phyloP scores from a whole-genome alignment of 2,113 vertebrate species.

The Tetraodon nigroviridis region DNA sequence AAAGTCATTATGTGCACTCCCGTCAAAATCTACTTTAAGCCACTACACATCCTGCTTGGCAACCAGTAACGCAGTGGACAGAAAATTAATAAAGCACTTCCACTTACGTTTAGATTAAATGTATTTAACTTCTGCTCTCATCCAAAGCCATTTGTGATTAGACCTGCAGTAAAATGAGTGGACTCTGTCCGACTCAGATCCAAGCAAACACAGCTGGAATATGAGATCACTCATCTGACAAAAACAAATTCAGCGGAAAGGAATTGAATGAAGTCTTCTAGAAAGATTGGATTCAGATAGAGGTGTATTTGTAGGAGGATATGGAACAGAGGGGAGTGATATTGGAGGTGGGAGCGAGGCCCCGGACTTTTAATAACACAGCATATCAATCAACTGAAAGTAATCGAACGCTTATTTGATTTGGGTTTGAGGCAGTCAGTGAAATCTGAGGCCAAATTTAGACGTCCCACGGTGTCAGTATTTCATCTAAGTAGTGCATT shows the following conservation, averaged over 20 bases:
- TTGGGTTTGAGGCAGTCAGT: conserved; percentile 10
- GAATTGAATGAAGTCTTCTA: conserved; percentile 13
- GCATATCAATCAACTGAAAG: conserved; percentile 3
- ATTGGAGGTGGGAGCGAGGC: conserved; percentile 25
- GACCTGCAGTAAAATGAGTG: conserved; percentile 38
- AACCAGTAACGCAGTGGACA: conserved; percentile 19
- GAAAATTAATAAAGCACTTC: conserved; percentile 42
- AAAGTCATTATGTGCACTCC: conserved; percentile 21
- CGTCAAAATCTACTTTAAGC: conserved; percentile 39
- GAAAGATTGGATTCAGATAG: conserved; percentile 27
- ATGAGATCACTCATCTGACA: conserved; percentile 16
- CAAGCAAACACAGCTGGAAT: conserved; percentile 31
- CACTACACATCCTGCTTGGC: conserved; percentile 15
- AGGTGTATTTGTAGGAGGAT: conserved; percentile 31
- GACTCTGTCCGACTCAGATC: conserved; percentile 23
- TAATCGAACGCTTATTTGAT: conserved; percentile 9
- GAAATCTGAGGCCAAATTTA: neutral
- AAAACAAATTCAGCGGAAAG: conserved; percentile 29
- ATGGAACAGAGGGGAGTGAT: conserved; percentile 21
- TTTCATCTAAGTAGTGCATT: neutral
- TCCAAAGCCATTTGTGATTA: conserved; percentile 49
- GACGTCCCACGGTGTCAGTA: conserved; percentile 1
- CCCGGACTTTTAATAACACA: conserved; percentile 43
- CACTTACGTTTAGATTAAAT: conserved; percentile 46
- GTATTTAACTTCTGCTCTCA: conserved; percentile 41